Evolutionary conservation across 2,888 invertebrate species (phyloP).

Genomic region (Sphecodes monilicornis): DNA sequence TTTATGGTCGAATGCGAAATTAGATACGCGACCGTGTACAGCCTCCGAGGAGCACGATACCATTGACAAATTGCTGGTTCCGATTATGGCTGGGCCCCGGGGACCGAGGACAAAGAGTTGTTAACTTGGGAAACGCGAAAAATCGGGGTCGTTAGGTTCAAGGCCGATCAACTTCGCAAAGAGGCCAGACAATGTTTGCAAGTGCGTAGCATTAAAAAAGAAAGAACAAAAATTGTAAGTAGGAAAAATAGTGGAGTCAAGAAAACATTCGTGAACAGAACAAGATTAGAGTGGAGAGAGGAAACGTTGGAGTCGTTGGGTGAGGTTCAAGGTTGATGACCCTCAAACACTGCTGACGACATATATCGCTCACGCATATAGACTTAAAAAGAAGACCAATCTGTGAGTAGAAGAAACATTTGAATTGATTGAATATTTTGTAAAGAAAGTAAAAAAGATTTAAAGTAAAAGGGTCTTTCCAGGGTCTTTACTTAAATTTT

Average conservation of each 20-base stretch:
- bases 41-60: background rate
- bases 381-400: too few species aligned
- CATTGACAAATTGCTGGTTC: background rate
- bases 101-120: background rate
- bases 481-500: too few species aligned
- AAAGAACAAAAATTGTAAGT: background rate
- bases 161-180: background rate
- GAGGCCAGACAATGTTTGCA: background rate
- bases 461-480: too few species aligned
- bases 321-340: background rate
- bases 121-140: background rate
- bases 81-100: background rate
- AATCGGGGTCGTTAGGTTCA: background rate
- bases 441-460: too few species aligned
- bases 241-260: background rate
- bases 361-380: too few species aligned
- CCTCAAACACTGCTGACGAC: too few species aligned
- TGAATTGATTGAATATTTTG: too few species aligned
- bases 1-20: conserved; percentile 9
- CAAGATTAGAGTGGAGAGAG: background rate
- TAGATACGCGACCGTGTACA: conserved; percentile 5
- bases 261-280: background rate
- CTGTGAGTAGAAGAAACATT: background rate
- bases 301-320: background rate
- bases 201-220: background rate